Evolutionary conservation across 2,113 vertebrate species (phyloP).

Genomic region (Leucosticte australis): DNA sequence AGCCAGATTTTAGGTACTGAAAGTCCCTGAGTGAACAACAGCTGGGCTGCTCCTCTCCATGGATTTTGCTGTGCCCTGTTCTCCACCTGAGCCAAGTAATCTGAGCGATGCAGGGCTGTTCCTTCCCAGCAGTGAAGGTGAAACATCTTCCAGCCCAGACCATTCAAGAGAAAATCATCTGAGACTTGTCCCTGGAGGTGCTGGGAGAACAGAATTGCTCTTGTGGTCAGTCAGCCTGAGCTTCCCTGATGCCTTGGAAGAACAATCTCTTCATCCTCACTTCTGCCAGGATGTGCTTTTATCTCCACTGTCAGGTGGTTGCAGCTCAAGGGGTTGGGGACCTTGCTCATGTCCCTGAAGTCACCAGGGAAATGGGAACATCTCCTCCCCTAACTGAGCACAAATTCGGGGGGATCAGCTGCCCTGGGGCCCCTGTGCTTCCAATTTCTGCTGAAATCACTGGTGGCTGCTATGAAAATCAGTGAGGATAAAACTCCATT

Average conservation of each 20-base stretch:
- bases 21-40: neutral
- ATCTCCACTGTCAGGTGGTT: neutral
- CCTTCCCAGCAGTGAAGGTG: neutral
- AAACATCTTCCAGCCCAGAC: neutral
- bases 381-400: neutral
- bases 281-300: neutral
- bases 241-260: neutral
- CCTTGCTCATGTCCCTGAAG: neutral
- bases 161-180: neutral
- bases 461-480: neutral
- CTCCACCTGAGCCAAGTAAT: neutral
- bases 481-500: neutral
- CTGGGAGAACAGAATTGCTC: neutral
- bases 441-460: neutral
- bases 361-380: neutral
- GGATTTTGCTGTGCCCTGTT: neutral
- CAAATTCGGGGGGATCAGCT: neutral
- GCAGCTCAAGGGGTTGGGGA: neutral
- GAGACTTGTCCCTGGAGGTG: neutral
- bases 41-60: neutral
- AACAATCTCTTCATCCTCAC: neutral
- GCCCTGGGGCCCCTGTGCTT: rapidly evolving
- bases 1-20: neutral
- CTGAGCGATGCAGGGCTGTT: neutral
- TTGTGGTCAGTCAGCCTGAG: neutral